Evolutionary conservation across 2,113 vertebrate species (phyloP).

Genomic region (Leucoraja erinaceus): DNA sequence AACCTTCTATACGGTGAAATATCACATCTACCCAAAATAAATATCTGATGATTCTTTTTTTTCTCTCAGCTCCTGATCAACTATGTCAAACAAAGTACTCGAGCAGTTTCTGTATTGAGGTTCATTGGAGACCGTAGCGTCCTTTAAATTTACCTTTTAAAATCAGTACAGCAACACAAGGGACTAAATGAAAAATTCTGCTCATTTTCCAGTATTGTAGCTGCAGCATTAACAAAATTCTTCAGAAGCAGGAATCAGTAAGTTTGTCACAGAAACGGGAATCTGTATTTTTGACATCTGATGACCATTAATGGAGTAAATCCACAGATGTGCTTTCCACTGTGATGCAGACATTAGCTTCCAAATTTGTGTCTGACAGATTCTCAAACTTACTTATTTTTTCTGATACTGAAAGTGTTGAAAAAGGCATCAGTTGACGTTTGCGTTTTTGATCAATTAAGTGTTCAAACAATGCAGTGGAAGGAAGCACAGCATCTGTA

Average conservation of each 20-base stretch:
- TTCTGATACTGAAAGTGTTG: background rate
- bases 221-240: background rate
- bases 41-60: background rate
- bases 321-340: background rate
- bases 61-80: background rate
- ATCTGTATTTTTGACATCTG: background rate
- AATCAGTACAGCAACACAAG: background rate
- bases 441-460: background rate
- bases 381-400: constrained; percentile 2
- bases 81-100: background rate
- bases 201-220: background rate
- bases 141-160: background rate
- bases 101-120: background rate
- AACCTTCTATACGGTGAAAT: background rate
- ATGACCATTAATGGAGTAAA: background rate
- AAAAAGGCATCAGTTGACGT: background rate
- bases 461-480: constrained; percentile 1
- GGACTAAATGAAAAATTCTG: background rate
- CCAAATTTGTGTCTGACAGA: background rate
- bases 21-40: background rate
- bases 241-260: constrained; percentile 25
- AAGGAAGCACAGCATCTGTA: background rate
- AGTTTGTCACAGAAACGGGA: background rate
- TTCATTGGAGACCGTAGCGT: background rate
- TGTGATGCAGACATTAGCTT: background rate